phyloP scores from a whole-genome alignment of 2,888 invertebrate genomes.

The Habrosyne pyritoides region DNA sequence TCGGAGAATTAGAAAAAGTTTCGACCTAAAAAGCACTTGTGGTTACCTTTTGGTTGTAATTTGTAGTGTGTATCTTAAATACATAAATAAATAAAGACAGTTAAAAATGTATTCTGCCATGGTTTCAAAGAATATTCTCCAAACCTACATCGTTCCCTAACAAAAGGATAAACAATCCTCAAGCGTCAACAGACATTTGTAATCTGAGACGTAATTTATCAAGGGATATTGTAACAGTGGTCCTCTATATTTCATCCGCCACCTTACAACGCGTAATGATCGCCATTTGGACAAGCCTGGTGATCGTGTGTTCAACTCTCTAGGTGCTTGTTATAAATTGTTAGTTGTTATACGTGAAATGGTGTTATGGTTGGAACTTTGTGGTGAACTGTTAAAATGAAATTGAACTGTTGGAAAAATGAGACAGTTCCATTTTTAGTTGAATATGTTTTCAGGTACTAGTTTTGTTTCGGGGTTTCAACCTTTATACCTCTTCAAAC shows the following conservation, averaged over 20 bases:
- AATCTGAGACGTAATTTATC: constrained; percentile 47
- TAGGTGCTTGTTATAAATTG: constrained; percentile 4
- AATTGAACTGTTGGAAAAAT: background rate
- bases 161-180: constrained; percentile 27
- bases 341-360: background rate
- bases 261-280: constrained; percentile 15
- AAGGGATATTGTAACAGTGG: constrained; percentile 43
- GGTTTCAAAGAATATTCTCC: constrained; percentile 15
- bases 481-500: no score
- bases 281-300: constrained; percentile 4
- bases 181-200: constrained; percentile 48
- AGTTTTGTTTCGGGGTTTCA: no score
- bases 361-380: background rate
- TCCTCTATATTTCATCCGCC: constrained; percentile 43
- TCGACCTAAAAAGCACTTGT: no score
- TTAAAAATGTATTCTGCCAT: constrained; percentile 9
- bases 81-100: background rate
- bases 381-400: background rate
- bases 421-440: no score
- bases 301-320: background rate
- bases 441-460: no score
- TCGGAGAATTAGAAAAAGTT: no score
- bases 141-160: constrained; percentile 20
- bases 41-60: no score
- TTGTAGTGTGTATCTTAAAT: background rate